Conservation (phyloP, 2,797 vertebrate genomes). For the Adrianichthys oophorus region DNA sequence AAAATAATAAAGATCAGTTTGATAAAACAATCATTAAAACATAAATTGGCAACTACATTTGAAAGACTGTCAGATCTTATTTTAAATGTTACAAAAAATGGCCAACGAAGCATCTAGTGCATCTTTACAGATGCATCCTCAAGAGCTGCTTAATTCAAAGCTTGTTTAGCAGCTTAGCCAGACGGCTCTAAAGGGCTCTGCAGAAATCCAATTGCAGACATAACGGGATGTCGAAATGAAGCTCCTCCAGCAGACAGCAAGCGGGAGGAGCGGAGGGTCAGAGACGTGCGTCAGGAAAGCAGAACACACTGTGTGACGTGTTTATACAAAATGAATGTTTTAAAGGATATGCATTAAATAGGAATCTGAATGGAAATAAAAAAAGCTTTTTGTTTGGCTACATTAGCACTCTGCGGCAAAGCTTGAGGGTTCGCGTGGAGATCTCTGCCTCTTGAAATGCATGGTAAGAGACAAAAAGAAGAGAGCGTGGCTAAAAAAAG, state of each 20-base stretch:
- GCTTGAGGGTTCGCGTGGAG: slow-evolving; percentile 44
- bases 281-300: slow-evolving; percentile 18
- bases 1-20: slow-evolving; percentile 37
- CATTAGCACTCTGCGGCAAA: slow-evolving; percentile 67
- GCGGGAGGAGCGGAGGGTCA: slow-evolving; percentile 30
- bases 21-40: too few species aligned
- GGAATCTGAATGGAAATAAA: slow-evolving; percentile 23
- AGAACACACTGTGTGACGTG: background rate
- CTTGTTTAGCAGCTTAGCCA: slow-evolving; percentile 80
- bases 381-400: slow-evolving; percentile 62
- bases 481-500: slow-evolving; percentile 25
- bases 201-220: slow-evolving; percentile 78
- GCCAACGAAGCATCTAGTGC: slow-evolving; percentile 50
- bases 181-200: slow-evolving; percentile 74
- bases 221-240: slow-evolving; percentile 76
- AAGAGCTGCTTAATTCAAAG: slow-evolving; percentile 79
- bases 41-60: too few species aligned
- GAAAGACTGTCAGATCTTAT: too few species aligned
- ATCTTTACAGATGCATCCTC: slow-evolving; percentile 55
- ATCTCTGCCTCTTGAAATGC: slow-evolving; percentile 62
- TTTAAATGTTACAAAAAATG: slow-evolving; percentile 1
- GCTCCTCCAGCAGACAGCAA: slow-evolving; percentile 42
- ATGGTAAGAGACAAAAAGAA: slow-evolving; percentile 47
- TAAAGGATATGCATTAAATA: slow-evolving; percentile 19
- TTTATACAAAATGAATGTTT: slow-evolving; percentile 13